These are phyloP conservation scores for Chalcosyrphus nemorum DNA, from an alignment of 2,888 invertebrate genomes.

Conservation along the genomic window DNA sequence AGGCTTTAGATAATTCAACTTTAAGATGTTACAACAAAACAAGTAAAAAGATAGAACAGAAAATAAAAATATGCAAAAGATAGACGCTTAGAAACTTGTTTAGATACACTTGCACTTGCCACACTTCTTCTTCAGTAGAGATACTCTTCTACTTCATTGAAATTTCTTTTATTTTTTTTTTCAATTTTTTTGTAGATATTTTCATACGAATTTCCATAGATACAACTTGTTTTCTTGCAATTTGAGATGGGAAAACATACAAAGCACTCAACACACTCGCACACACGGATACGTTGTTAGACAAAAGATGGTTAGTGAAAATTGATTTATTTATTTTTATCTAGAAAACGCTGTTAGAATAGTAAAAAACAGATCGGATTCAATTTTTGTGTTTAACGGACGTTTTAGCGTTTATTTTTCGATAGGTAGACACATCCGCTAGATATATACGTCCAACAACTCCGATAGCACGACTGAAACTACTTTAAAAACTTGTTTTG, in stretches of 20 bases:
- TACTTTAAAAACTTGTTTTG: conserved; percentile 81
- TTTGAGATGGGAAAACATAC: conserved; percentile 52
- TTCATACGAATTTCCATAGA: conserved; percentile 62
- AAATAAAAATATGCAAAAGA: conserved; percentile 18
- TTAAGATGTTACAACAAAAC: conserved; percentile 2
- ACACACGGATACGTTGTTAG: conserved; percentile 7
- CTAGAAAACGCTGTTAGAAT: no score
- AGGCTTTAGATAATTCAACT: conserved; percentile 21
- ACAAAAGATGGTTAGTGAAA: conserved; percentile 38
- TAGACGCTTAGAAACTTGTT: conserved; percentile 76
- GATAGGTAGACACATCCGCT: conserved; percentile 50
- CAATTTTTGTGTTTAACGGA: conserved; percentile 51
- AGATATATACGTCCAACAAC: conserved; percentile 78
- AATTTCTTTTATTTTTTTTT: background rate
- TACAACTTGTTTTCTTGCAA: conserved; percentile 62
- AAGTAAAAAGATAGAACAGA: background rate
- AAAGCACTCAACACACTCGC: background rate
- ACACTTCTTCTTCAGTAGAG: conserved; percentile 47
- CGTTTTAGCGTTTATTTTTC: conserved; percentile 8
- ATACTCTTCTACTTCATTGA: conserved; percentile 21
- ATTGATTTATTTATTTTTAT: conserved; percentile 22
- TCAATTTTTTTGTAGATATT: conserved; percentile 17
- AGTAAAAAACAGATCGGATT: no score
- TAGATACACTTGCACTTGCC: conserved; percentile 74
- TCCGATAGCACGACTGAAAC: conserved; percentile 81